A percentile compares a stretch with the other conserved stretches of the same genome.
Conservation (phyloP, 1,140 invertebrate genomes). For the Mizuhopecten yessoensis region DNA sequence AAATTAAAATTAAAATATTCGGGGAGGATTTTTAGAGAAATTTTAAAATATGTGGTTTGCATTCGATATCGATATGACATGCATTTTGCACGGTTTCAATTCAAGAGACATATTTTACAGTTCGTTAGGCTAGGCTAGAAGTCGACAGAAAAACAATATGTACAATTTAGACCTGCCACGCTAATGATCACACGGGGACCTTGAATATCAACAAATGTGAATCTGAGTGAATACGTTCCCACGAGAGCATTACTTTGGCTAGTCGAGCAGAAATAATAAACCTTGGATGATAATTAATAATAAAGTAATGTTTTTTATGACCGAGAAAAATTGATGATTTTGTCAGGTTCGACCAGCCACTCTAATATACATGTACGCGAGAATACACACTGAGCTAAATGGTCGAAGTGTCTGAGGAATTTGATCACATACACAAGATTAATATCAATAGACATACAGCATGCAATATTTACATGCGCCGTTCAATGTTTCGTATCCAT, state of each 20-base stretch:
- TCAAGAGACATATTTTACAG: too few species aligned
- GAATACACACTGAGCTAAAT: not conserved
- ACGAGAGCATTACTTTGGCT: not conserved
- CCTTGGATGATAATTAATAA: not conserved
- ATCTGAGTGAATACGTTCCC: too few species aligned
- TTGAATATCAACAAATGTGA: too few species aligned
- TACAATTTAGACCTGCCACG: too few species aligned
- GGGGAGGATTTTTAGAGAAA: too few species aligned
- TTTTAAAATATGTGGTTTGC: too few species aligned
- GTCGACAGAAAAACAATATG: too few species aligned
- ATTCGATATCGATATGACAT: too few species aligned
- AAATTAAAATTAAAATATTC: too few species aligned
- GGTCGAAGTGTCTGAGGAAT: not conserved
- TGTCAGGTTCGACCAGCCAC: not conserved
- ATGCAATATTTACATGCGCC: not conserved
- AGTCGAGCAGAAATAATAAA: not conserved
- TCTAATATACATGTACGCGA: not conserved
- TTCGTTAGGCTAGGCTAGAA: too few species aligned
- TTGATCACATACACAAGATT: not conserved
- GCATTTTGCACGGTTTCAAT: too few species aligned
- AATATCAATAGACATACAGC: not conserved
- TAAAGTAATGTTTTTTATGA: not conserved
- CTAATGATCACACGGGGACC: too few species aligned
- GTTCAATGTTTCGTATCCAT: not conserved
- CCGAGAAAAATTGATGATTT: not conserved